Evolutionary conservation across 2,797 vertebrate genomes (phyloP).

Genomic region (Pseudochaenichthys georgianus): DNA sequence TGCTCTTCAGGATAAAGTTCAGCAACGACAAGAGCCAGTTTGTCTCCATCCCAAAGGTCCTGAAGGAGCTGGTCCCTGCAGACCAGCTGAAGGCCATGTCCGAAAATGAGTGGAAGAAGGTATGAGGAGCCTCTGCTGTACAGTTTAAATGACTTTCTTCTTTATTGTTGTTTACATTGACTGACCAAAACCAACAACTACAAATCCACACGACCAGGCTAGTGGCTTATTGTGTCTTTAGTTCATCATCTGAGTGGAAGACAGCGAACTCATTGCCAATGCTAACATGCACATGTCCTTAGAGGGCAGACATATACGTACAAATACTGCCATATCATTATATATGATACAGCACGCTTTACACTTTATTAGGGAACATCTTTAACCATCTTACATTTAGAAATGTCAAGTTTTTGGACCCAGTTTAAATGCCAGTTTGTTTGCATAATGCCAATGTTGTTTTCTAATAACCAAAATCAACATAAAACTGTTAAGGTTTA

Average conservation of each 20-base stretch:
- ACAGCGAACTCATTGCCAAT: not conserved
- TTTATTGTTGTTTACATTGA: not conserved
- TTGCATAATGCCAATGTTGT: too few species aligned
- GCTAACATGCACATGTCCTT: not conserved
- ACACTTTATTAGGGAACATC: too few species aligned
- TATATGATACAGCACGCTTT: too few species aligned
- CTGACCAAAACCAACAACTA: not conserved
- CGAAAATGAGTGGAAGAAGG: slow-evolving; percentile 96
- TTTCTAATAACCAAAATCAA: too few species aligned
- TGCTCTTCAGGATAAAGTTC: slow-evolving; percentile 90
- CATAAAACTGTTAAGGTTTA: too few species aligned
- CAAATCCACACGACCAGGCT: not conserved
- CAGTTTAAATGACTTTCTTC: not conserved
- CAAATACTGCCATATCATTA: too few species aligned
- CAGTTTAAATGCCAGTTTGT: too few species aligned
- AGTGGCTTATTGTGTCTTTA: not conserved
- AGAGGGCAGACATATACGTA: too few species aligned
- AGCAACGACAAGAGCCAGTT: slow-evolving; percentile 86
- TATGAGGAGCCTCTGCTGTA: slow-evolving; percentile 54
- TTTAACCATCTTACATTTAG: too few species aligned
- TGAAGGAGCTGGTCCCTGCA: slow-evolving; percentile 92
- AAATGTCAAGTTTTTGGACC: too few species aligned
- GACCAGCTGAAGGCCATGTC: slow-evolving; percentile 90
- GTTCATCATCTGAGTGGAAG: not conserved
- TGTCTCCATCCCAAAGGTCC: slow-evolving; percentile 87